phyloP scores from a whole-genome alignment of 2,888 invertebrate species.

The Sminthurinus aureus region DNA sequence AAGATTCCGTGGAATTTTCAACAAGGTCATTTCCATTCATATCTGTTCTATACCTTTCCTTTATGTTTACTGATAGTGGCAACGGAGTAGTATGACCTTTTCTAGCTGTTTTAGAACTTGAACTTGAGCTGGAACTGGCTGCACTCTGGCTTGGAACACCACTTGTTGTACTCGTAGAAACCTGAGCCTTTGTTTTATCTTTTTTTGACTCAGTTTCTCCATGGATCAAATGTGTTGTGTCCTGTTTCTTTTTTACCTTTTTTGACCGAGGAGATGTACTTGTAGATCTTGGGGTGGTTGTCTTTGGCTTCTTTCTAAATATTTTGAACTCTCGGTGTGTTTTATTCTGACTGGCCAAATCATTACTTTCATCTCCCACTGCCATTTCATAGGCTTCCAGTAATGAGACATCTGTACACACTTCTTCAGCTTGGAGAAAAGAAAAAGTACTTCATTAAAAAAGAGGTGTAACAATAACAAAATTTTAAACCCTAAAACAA shows the following conservation, averaged over 20 bases:
- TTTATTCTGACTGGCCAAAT: neutral
- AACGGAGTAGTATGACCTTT: neutral
- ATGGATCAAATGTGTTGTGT: neutral
- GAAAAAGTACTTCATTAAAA: neutral
- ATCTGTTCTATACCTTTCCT: neutral
- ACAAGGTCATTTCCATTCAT: neutral
- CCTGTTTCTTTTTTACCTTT: neutral
- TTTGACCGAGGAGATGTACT: neutral
- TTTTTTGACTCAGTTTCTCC: too few relatives aligned
- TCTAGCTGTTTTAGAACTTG: neutral
- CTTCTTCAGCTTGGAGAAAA: constrained; percentile 13
- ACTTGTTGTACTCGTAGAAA: neutral
- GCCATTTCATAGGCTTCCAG: constrained; percentile 29
- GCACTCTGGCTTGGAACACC: neutral
- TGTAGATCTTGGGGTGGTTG: neutral
- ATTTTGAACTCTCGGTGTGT: constrained; percentile 19
- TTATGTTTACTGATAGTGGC: neutral
- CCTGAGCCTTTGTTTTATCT: neutral
- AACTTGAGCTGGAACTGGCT: neutral
- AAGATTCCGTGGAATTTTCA: neutral
- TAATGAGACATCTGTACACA: constrained; percentile 13
- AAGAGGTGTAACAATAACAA: too few relatives aligned
- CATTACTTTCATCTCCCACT: constrained; percentile 21
- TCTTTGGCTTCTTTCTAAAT: neutral
- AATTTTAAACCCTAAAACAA: too few relatives aligned